Percentiles rank a stretch among this genome's conserved stretches.
phyloP scores from a whole-genome alignment of 2,888 invertebrate genomes.

The Alviniconcha strummeri region DNA sequence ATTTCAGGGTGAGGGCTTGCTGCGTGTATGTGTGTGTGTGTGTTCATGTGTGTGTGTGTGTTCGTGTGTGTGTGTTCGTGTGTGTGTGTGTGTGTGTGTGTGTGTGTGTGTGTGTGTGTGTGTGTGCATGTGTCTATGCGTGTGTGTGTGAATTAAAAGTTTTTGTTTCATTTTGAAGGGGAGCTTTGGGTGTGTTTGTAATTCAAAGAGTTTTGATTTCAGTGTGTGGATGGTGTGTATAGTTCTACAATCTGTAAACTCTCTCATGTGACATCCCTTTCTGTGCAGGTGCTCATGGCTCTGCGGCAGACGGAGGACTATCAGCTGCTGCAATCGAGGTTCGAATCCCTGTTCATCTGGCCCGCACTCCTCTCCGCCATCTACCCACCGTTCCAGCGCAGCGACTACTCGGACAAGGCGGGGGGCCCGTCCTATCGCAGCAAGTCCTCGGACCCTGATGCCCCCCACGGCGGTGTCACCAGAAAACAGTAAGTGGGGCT shows the following conservation, averaged over 20 bases:
- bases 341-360: slow-evolving; percentile 62
- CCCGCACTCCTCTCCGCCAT: slow-evolving; percentile 60
- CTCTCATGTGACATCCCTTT: neutral
- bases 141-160: neutral
- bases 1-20: neutral
- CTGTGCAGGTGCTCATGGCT: slow-evolving; percentile 24
- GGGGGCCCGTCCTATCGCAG: neutral
- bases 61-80: neutral
- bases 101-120: no score
- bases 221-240: no score
- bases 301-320: slow-evolving; percentile 43
- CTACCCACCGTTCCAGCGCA: slow-evolving; percentile 36
- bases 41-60: no score
- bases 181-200: no score
- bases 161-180: no score
- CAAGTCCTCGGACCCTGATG: neutral
- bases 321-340: slow-evolving; percentile 50
- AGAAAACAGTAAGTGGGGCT: slow-evolving; percentile 4
- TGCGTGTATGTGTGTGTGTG: no score
- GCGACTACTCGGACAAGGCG: slow-evolving; percentile 14
- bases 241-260: no score
- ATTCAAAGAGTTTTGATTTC: no score
- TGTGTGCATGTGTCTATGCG: neutral
- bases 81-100: neutral
- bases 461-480: neutral